Evolutionary conservation across 1,140 invertebrate species (phyloP).

Genomic region (Drosophila tsacasi): DNA sequence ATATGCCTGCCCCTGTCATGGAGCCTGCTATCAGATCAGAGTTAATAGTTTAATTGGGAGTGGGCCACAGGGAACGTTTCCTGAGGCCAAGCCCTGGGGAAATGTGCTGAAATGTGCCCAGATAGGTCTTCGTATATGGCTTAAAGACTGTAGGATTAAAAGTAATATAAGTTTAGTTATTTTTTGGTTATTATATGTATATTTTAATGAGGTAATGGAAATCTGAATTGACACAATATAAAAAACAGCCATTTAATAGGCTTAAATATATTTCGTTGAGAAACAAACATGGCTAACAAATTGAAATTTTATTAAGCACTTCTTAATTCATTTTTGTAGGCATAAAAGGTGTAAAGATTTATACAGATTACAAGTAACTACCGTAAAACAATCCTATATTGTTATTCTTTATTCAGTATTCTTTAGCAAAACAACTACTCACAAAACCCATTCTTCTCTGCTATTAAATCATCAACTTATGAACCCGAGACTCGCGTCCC

Average conservation of each 20-base stretch:
- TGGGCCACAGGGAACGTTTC: constrained; percentile 20
- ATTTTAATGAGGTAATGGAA: background rate
- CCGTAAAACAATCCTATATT: background rate
- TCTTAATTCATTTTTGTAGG: background rate
- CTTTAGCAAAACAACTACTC: background rate
- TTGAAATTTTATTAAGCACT: background rate
- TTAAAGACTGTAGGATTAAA: background rate
- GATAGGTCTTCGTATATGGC: background rate
- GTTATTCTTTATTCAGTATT: background rate
- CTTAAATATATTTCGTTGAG: background rate
- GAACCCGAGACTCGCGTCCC: background rate
- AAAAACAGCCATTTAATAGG: background rate
- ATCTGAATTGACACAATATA: background rate
- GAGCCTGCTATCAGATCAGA: constrained; percentile 64
- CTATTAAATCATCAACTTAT: background rate
- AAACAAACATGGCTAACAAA: background rate
- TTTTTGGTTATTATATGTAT: background rate
- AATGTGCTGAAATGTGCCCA: constrained; percentile 35
- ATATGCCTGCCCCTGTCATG: constrained; percentile 37
- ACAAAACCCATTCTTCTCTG: background rate
- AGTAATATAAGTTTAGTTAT: background rate
- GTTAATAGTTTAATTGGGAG: constrained; percentile 79
- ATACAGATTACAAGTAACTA: background rate
- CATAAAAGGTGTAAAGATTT: too few relatives aligned
- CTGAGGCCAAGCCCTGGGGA: constrained; percentile 23